Evolutionary conservation across 2,797 vertebrate genomes (phyloP).

Genomic region (Hyperoplus lanceolatus): DNA sequence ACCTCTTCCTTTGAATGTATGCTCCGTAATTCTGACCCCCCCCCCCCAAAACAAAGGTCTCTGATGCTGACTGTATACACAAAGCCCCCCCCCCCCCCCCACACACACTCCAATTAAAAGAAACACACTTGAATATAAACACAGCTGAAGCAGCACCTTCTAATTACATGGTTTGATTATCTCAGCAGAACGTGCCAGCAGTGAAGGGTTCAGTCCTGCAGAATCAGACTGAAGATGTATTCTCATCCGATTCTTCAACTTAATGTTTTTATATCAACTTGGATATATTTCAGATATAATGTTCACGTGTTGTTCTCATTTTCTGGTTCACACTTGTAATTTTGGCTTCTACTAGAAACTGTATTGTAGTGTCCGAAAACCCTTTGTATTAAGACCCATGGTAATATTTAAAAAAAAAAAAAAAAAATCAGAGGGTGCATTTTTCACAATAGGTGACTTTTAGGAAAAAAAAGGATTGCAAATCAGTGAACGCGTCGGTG

Average conservation of each 20-base stretch:
- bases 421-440: too few species aligned
- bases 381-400: too few species aligned
- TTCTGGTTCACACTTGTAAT: too few species aligned
- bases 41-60: constrained; percentile 21
- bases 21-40: constrained; percentile 50
- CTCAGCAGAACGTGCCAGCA: not conserved
- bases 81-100: constrained; percentile 26
- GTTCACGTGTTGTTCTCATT: too few species aligned
- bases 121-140: constrained; percentile 20
- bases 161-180: constrained; percentile 11
- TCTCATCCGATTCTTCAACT: not conserved
- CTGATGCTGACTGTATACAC: constrained; percentile 27
- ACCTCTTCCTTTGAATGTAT: constrained; percentile 67
- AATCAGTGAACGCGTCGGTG: constrained; percentile 1
- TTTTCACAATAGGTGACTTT: not conserved
- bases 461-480: not conserved
- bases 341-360: too few species aligned
- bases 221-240: not conserved
- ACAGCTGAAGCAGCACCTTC: constrained; percentile 5
- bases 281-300: not conserved
- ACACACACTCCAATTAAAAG: constrained; percentile 20
- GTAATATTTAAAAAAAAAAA: too few species aligned
- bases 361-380: too few species aligned
- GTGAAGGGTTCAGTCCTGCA: not conserved
- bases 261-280: not conserved